phyloP scores from a whole-genome alignment of 2,113 vertebrate species.

The Mormyrus lacerda region DNA sequence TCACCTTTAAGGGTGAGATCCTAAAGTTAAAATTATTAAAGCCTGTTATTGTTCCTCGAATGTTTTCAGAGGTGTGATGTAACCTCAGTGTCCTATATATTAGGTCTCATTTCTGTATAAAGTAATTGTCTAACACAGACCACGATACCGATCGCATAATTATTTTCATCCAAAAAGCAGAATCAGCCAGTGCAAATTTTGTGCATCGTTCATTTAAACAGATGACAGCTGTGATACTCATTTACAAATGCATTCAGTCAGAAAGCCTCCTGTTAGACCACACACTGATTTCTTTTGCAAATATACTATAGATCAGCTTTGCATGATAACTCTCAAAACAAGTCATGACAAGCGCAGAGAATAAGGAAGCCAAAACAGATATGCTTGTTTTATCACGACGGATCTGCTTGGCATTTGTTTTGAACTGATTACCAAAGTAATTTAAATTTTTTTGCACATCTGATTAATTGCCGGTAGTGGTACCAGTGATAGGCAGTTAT shows the following conservation, averaged over 20 bases:
- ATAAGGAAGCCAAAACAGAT: conserved; percentile 12
- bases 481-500: not conserved
- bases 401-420: not conserved
- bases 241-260: conserved; percentile 31
- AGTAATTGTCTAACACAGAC: conserved; percentile 58
- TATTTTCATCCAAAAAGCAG: conserved; percentile 45
- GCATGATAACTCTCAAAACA: conserved; percentile 11
- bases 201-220: conserved; percentile 34
- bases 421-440: not conserved
- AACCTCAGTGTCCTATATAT: conserved; percentile 53
- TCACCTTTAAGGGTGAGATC: not conserved
- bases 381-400: not conserved
- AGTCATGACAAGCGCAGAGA: not conserved
- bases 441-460: not conserved
- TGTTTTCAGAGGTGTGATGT: not conserved
- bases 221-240: conserved; percentile 37
- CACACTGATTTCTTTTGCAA: conserved; percentile 12
- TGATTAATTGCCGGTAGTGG: not conserved
- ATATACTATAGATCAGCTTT: conserved; percentile 18
- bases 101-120: conserved; percentile 46
- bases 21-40: not conserved
- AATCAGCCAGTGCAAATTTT: conserved; percentile 35
- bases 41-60: not conserved
- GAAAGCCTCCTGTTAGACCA: conserved; percentile 30
- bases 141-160: conserved; percentile 42